Conservation (phyloP, 2,797 vertebrate genomes). For the Parambassis ranga region DNA sequence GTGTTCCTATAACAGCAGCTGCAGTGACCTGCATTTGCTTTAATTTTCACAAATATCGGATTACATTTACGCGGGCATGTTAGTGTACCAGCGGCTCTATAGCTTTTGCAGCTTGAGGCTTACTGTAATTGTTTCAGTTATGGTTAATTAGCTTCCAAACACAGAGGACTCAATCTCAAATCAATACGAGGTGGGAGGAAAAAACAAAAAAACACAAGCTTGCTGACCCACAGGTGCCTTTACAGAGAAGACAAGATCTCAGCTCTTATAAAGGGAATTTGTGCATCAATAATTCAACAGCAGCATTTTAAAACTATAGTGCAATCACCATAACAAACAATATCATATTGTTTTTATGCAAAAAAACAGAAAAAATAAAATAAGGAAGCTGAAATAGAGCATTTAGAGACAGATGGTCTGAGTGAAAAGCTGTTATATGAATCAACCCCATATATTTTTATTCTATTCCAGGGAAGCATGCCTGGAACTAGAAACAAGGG, state of each 20-base stretch:
- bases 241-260: conserved; percentile 5
- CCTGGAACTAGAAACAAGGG: not conserved
- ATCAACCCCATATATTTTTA: not conserved
- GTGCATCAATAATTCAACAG: conserved; percentile 20
- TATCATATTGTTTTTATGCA: conserved; percentile 18
- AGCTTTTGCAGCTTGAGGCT: conserved; percentile 41
- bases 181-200: conserved; percentile 56
- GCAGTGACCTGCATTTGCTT: conserved; percentile 18
- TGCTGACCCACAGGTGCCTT: conserved; percentile 43
- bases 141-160: conserved; percentile 62
- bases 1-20: not conserved
- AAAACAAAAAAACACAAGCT: not conserved
- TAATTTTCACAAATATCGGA: conserved; percentile 49
- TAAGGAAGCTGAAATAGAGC: conserved; percentile 11
- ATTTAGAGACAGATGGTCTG: not conserved
- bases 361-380: conserved; percentile 26
- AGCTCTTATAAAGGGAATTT: conserved; percentile 8
- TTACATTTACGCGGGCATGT: conserved; percentile 42
- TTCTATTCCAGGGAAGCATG: conserved; percentile 9
- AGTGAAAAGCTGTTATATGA: conserved; percentile 3
- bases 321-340: conserved; percentile 15
- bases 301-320: not conserved
- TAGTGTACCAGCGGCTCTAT: conserved; percentile 41
- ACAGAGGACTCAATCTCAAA: conserved; percentile 54
- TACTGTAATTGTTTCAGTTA: conserved; percentile 64